Conservation (phyloP, 2,888 invertebrate species). For the Rosalia funebris region DNA sequence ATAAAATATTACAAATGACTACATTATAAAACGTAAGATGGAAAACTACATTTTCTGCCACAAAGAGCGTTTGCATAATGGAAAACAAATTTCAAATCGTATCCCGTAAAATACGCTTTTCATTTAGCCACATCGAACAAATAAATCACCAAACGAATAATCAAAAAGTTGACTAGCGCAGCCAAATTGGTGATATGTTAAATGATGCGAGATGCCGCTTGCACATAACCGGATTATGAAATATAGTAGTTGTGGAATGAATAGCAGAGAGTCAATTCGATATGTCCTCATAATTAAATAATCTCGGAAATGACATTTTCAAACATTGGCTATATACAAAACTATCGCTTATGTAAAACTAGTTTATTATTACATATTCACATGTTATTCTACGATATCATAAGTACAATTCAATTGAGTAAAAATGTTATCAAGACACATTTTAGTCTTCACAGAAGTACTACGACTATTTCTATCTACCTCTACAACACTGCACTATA, state of each 20-base stretch:
- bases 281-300: constrained; percentile 48
- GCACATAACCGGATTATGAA: constrained; percentile 39
- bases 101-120: constrained; percentile 31
- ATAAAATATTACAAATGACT: too few species aligned
- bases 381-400: too few species aligned
- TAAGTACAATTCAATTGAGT: too few species aligned
- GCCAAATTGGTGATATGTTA: constrained; percentile 48
- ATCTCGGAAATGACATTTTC: constrained; percentile 30
- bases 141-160: constrained; percentile 47
- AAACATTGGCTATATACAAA: not conserved
- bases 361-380: too few species aligned
- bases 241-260: constrained; percentile 42
- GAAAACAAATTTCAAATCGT: constrained; percentile 32
- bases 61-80: too few species aligned
- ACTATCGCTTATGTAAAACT: too few species aligned
- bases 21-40: too few species aligned
- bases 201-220: constrained; percentile 48
- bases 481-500: too few species aligned
- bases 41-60: too few species aligned
- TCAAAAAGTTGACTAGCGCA: constrained; percentile 44
- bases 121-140: constrained; percentile 36
- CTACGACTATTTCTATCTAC: too few species aligned
- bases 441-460: too few species aligned
- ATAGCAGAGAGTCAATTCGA: constrained; percentile 40
- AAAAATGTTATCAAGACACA: too few species aligned